Conservation (phyloP, 2,797 vertebrate species). For the Eutrigla gurnardus region DNA sequence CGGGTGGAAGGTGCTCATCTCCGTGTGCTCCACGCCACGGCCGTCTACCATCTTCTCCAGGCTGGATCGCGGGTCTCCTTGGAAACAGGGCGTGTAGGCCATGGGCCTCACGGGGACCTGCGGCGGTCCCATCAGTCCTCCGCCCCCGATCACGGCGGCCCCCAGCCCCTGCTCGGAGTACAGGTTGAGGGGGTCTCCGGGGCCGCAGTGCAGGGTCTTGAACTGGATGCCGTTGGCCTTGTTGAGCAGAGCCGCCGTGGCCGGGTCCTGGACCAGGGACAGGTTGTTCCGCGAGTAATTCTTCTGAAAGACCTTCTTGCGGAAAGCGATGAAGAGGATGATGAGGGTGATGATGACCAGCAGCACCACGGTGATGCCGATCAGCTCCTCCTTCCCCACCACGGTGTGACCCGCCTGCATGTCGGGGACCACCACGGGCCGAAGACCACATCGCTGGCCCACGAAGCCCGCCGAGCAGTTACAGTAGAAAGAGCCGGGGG, state of each 20-base stretch:
- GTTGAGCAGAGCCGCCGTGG: slow-evolving; percentile 93
- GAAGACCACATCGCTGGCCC: slow-evolving; percentile 91
- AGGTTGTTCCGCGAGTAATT: slow-evolving; percentile 96
- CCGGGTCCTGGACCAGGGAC: slow-evolving; percentile 94
- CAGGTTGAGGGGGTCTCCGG: slow-evolving; percentile 90
- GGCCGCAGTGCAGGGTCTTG: slow-evolving; percentile 86
- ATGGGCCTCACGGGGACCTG: slow-evolving; percentile 96
- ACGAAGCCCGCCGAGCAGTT: slow-evolving; percentile 94
- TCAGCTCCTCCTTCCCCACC: slow-evolving; percentile 95
- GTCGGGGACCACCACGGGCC: slow-evolving; percentile 94
- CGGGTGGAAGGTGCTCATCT: slow-evolving; percentile 97
- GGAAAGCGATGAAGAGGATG: slow-evolving; percentile 92
- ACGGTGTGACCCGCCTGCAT: slow-evolving; percentile 96
- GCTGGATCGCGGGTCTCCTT: slow-evolving; percentile 90
- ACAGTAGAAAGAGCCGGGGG: slow-evolving; percentile 95
- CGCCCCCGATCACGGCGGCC: slow-evolving; percentile 36
- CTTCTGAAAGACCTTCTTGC: slow-evolving; percentile 96
- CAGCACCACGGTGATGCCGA: slow-evolving; percentile 93
- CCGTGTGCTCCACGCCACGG: slow-evolving; percentile 88
- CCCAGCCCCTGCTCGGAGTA: slow-evolving; percentile 88
- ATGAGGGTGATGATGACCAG: slow-evolving; percentile 92
- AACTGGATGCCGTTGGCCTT: slow-evolving; percentile 95
- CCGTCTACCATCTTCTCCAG: slow-evolving; percentile 92
- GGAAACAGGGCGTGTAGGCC: slow-evolving; percentile 97
- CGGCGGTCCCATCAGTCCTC: slow-evolving; percentile 83